Evolutionary conservation across 2,113 vertebrate genomes (phyloP), one percentile per base, ranked within the genome.

Genomic region (Corythaeola cristata): DNA sequence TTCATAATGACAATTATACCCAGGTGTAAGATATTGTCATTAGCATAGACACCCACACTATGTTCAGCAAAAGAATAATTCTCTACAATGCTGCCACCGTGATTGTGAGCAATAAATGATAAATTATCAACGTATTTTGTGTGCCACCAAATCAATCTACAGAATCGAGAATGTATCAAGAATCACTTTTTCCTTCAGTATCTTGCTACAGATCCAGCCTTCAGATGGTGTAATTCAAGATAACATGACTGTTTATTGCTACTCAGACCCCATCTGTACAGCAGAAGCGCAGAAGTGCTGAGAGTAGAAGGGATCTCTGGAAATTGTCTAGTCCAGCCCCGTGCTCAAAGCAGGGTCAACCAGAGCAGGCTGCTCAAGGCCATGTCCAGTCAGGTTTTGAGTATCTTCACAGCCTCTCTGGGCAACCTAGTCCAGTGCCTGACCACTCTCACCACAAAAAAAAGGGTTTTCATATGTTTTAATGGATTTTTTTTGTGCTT

Each of bases 1-100:
- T 93, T 96, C 74, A 49, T 91, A 96, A 96, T 76, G 84, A 87
- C 80, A 76, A 27, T 94, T 64, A 74, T 52, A 87, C 73, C 59
- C 75, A 66, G 45, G 76, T 78, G 89, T 59, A 83, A 68, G 85
- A 73, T 76, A 78, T 73, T 92, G 81, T 37, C 85, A 85, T 81
- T 93, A 90, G 24, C 75, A 89, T 52, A 52, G 88, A 79, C 62
- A 77, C 49, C 39, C 14, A 1, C 63, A 56, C 7, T 21, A 5
- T 24, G 44, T 39, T 90, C 67, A 89, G 85, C 41, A 85, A 74
- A 84, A 89, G 47, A 50, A 21, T 3, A 39, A 56, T 56, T 44
- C 32, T 27, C 50, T 56, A 2, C 35, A 39, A n/a, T 26, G 52
- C 49, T 89, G 47, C 69, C 50, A 12, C 75, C 59, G 64, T 55